Conservation (phyloP, 2,888 invertebrate genomes). For the Drosophila suboccidentalis region DNA sequence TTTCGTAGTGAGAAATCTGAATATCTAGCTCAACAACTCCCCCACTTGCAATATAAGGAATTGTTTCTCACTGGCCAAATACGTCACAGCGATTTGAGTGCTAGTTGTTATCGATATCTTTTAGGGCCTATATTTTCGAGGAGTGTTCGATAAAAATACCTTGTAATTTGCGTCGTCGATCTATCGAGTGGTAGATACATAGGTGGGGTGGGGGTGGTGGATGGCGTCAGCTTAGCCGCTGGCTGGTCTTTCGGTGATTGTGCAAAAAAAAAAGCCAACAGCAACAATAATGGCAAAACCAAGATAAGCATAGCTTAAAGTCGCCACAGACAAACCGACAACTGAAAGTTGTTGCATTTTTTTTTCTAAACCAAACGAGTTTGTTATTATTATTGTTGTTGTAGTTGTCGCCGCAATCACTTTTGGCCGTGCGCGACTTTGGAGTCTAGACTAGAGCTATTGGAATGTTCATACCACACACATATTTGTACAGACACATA, state of each 20-base stretch:
- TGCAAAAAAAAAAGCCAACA: constrained; percentile 44
- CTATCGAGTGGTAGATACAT: neutral
- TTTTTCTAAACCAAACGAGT: constrained; percentile 71
- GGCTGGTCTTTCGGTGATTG: constrained; percentile 56
- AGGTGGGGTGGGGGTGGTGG: constrained; percentile 9
- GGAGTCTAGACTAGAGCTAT: constrained; percentile 54
- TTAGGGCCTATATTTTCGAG: neutral
- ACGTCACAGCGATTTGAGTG: constrained; percentile 4
- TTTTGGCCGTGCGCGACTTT: constrained; percentile 64
- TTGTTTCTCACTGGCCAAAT: constrained; percentile 5
- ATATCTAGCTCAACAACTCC: too few species aligned
- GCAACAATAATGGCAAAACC: constrained; percentile 40
- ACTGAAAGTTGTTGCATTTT: constrained; percentile 77
- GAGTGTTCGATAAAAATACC: constrained; percentile 11
- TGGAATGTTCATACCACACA: constrained; percentile 54
- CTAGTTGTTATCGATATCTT: constrained; percentile 7
- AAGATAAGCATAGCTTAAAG: constrained; percentile 49
- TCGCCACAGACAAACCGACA: constrained; percentile 56
- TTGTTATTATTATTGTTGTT: constrained; percentile 50
- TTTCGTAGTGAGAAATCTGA: constrained; percentile 19
- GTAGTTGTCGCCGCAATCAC: constrained; percentile 70
- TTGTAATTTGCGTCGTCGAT: constrained; percentile 1
- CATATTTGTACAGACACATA: constrained; percentile 11
- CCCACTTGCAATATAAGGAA: constrained; percentile 1
- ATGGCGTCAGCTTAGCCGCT: constrained; percentile 54